Conservation (phyloP, 2,113 vertebrate species). For the Empidonax alnorum region DNA sequence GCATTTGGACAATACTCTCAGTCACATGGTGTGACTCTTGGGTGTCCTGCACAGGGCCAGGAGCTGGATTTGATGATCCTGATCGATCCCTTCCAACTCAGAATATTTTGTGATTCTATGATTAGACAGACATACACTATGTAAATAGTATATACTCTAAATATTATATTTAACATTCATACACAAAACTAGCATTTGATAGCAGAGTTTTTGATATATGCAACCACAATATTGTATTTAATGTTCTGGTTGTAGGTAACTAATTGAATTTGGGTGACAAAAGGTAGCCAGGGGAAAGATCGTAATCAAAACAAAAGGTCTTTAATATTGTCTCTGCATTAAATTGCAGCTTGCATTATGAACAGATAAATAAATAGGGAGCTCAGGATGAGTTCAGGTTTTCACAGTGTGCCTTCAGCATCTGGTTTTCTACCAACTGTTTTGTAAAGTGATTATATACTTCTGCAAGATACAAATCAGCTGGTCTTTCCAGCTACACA, state of each 20-base stretch:
- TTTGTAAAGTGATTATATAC: background rate
- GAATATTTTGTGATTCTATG: background rate
- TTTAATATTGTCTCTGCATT: background rate
- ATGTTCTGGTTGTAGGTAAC: background rate
- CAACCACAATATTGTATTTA: background rate
- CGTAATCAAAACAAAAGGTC: background rate
- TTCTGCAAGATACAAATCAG: background rate
- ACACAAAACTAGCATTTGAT: background rate
- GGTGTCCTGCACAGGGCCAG: background rate
- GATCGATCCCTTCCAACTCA: background rate
- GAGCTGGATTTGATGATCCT: background rate
- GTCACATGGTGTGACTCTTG: background rate
- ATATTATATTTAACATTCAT: background rate
- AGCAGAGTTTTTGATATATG: background rate
- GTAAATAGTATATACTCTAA: background rate
- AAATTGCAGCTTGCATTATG: background rate
- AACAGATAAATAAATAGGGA: background rate
- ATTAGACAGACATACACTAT: background rate
- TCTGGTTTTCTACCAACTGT: background rate
- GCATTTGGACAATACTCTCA: background rate
- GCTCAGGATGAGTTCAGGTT: background rate
- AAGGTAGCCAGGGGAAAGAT: background rate
- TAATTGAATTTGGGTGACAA: background rate
- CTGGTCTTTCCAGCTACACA: background rate
- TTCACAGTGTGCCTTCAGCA: background rate